Base-by-base conservation (phyloP, 2,888 invertebrate genomes). In the Philopedon plagiatum region DNA sequence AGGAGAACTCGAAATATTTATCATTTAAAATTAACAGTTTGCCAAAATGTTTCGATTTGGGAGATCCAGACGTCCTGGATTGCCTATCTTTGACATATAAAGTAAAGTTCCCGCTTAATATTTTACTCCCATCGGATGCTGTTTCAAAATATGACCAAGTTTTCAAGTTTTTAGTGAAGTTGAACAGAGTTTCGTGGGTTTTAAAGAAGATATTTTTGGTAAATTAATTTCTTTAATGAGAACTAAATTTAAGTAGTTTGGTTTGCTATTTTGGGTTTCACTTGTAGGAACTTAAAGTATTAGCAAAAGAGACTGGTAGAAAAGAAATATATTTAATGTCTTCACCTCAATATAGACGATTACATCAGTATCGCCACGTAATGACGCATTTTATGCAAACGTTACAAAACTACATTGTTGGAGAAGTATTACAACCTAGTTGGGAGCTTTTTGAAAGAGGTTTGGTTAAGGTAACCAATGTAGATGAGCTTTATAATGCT, bases 361-460 rank as follows among this genome's bases (percentile, higher is more conserved):
- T 94, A 8, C 93, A 94, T 80, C 87, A 91, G 69, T 91, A 91
- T 79, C 88, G 94, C 0, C 92, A 94, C 80, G 88, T 91, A 18
- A 92, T 94, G 91, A 90, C 91, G 26, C 92, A 94, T 67, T 91
- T 94, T 81, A 89, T 94, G 49, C 89, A 92, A 69, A 91, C 93
- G 0, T 82, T 94, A 23, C 92, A 94, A 82, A 92, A 91, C 85
- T 94, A 94, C 81, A 89, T 94, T 62, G 91, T 92, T 0, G 92
- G 93, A 0, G 93, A 91, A 60, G 93, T 94, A 26, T 86, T 94
- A 26, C 90, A 92, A 61, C 88, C 90, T 0, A 92, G 92, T 1
- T 94, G 94, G 94, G 89, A 89, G 1, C 90, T 91, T 72, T 92
- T 94, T 75, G 91, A 92, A 78, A 89, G 89, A 71, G 91, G 91